Base-by-base conservation (phyloP, 2,888 invertebrate genomes). In the Acholoe squamosa region DNA sequence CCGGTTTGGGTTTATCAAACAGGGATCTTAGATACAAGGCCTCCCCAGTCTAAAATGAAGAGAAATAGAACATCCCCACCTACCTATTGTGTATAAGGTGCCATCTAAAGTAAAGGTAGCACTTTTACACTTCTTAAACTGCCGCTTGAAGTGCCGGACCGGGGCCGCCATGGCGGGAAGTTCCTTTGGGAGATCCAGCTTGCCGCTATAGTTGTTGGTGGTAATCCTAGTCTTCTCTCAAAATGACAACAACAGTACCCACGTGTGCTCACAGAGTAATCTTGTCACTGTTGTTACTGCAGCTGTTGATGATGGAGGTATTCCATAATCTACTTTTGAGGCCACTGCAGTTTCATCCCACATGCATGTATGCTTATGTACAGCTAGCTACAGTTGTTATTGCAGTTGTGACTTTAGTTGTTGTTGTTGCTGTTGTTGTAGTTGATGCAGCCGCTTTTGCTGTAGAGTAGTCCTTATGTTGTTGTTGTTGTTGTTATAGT, bases 81-180 rank as follows among this genome's bases (percentile, higher is more conserved):
- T 96, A 98, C 98, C 98, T 96, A 98, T 98, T 92, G 98, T 98
- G 95, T 98, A 98, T 92, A 97, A 97, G 93, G 97, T 98, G 95
- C 98, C 98, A 96, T 98, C 98, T 96, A 98, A 97, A 94, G 98
- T 98, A 96, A 98, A 98, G 92, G 98, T 98, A 89, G 98, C 98
- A 96, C 98, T 98, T 96, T 98, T 98, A 96, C 98, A 98, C 96
- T 96, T 96, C 93, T 96, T 96, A 52, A 89, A 52, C 25, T 84
- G 43, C 54, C 52, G 51, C 80, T 43, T 80, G 12, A 43, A 33
- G 43, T 33, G 80, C 43, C 16, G 14, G 80, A 80, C 43, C 7
- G 80, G 80, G 34, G 43, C 80, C 16, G 80, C 80, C 80, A 80
- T 80, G 43, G n/a, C 14, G 5, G 31, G 25, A 25, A 28, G 7